Evolutionary conservation across 2,113 vertebrate species (phyloP).

Genomic region (Centrocercus urophasianus): DNA sequence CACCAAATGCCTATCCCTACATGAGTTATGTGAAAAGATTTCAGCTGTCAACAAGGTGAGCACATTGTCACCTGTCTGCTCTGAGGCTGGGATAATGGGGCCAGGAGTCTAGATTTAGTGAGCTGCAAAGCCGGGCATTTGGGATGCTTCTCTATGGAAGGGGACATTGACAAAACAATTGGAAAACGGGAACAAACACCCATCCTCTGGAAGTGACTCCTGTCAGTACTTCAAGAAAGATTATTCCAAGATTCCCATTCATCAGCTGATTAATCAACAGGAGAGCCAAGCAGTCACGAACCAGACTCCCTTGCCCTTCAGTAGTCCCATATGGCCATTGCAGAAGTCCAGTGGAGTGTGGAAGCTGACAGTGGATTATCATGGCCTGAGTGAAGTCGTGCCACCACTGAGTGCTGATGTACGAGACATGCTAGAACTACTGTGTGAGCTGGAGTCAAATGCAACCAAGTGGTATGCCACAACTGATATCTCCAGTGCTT

Average conservation of each 20-base stretch:
- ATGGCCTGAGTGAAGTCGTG: not conserved
- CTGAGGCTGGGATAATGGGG: not conserved
- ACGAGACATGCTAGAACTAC: not conserved
- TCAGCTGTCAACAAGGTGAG: not conserved
- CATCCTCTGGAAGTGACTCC: not conserved
- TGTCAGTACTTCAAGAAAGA: not conserved
- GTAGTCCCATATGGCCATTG: not conserved
- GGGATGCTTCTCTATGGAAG: not conserved
- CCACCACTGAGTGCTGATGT: not conserved
- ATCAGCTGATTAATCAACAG: not conserved
- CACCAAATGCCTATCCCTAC: not conserved
- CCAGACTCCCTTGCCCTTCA: not conserved
- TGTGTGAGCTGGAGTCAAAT: not conserved
- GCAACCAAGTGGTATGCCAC: too few species aligned
- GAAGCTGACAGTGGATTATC: not conserved
- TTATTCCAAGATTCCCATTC: not conserved
- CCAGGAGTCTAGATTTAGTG: not conserved
- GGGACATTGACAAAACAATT: not conserved
- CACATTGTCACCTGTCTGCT: not conserved
- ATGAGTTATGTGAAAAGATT: not conserved
- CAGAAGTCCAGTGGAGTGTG: not conserved
- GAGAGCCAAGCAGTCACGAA: not conserved
- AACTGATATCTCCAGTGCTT: not conserved
- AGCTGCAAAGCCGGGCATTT: not conserved
- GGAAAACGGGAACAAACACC: not conserved